Conservation (phyloP, 1,140 invertebrate species). For the Solenopsis invicta region DNA sequence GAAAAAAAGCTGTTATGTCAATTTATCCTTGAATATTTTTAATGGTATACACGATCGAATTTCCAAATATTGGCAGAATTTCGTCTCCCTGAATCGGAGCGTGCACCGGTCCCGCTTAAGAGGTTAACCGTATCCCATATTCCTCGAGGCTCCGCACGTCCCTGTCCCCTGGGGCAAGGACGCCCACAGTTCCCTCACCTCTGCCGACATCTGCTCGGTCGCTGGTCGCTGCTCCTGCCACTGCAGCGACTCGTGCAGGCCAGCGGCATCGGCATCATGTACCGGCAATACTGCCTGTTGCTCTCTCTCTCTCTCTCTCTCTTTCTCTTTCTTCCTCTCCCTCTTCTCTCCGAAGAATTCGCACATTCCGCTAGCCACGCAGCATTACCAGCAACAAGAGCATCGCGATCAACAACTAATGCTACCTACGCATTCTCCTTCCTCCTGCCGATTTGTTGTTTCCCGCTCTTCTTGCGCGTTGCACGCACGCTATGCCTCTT, state of each 20-base stretch:
- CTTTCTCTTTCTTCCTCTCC: slow-evolving; percentile 13
- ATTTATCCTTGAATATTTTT: not conserved
- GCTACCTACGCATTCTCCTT: slow-evolving; percentile 73
- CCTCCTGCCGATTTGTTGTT: slow-evolving; percentile 18
- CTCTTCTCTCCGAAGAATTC: slow-evolving; percentile 75
- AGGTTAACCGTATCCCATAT: slow-evolving; percentile 66
- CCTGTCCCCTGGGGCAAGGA: slow-evolving; percentile 80
- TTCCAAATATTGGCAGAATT: slow-evolving; percentile 14
- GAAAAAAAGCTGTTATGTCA: not conserved
- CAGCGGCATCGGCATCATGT: slow-evolving; percentile 41
- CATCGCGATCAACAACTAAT: slow-evolving; percentile 75
- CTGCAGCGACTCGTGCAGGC: slow-evolving; percentile 52
- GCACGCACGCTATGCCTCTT: slow-evolving; percentile 12
- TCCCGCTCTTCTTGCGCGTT: slow-evolving; percentile 32
- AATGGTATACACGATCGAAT: not conserved
- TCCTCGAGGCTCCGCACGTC: slow-evolving; percentile 65
- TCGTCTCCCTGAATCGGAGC: not conserved
- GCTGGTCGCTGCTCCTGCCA: slow-evolving; percentile 43
- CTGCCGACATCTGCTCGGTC: slow-evolving; percentile 72
- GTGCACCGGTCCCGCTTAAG: slow-evolving; percentile 29
- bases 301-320: not conserved
- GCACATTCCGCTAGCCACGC: slow-evolving; percentile 75
- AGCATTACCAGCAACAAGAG: slow-evolving; percentile 73
- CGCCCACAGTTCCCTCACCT: slow-evolving; percentile 79
- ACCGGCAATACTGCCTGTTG: slow-evolving; percentile 59